A percentile compares a stretch with the other conserved stretches of the same genome.
These are phyloP conservation scores for Leucoraja ocellata DNA, from an alignment of 2,797 vertebrate genomes.

Conservation along the genomic window DNA sequence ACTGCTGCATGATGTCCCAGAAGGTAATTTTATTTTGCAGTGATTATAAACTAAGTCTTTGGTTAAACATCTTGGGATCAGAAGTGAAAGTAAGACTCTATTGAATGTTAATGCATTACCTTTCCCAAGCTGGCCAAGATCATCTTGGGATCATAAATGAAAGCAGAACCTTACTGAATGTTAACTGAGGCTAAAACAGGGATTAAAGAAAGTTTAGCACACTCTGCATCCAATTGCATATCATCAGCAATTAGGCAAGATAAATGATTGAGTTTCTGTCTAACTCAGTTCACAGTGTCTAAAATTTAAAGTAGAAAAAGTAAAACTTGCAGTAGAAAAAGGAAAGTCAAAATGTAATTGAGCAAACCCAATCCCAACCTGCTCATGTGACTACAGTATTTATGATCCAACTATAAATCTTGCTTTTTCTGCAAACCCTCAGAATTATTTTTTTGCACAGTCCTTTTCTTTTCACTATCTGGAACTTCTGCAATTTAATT, in stretches of 20 bases:
- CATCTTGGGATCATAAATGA: conserved; percentile 43
- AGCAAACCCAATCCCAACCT: too few relatives aligned
- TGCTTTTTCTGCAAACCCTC: too few relatives aligned
- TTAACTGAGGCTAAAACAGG: conserved; percentile 48
- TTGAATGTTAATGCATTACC: conserved; percentile 69
- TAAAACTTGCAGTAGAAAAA: neutral
- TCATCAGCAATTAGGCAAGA: conserved; percentile 14
- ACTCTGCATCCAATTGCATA: neutral
- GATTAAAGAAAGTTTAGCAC: neutral
- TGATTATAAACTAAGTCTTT: conserved; percentile 68
- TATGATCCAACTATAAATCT: too few relatives aligned
- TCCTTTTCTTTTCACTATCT: too few relatives aligned
- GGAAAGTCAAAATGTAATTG: neutral
- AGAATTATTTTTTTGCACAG: too few relatives aligned
- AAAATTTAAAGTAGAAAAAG: neutral
- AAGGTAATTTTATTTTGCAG: conserved; percentile 60
- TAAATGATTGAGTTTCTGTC: conserved; percentile 7
- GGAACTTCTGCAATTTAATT: too few relatives aligned
- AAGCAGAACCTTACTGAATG: conserved; percentile 20
- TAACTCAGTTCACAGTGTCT: neutral
- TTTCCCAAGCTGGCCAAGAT: conserved; percentile 63
- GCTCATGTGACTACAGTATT: too few relatives aligned
- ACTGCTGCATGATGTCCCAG: conserved; percentile 76
- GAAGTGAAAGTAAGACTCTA: conserved; percentile 70
- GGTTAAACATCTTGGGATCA: conserved; percentile 85